Base-by-base conservation (phyloP, 1,140 invertebrate species). In the Rhizoglyphus robini region DNA sequence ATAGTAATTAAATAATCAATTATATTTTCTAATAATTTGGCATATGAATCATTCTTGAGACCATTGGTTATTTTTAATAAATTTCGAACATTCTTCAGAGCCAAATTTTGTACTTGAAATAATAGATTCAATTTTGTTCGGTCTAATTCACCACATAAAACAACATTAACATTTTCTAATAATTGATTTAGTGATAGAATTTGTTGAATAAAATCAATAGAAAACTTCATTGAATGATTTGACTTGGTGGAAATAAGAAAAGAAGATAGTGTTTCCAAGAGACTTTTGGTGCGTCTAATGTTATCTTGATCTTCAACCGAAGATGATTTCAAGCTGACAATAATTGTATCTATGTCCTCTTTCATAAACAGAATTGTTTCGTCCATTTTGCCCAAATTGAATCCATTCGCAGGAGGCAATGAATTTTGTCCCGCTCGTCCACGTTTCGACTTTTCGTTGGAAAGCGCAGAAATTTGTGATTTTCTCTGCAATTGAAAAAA, bases 31-130 rank as follows among this genome's bases (percentile, higher is more conserved):
- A 60, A 29, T 27, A 60, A 11, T n/a, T 38, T 27, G 18, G 1
- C 58, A 60, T 2, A 60, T 38, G 29, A 20, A 29, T 60, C 30
- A 60, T 60, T 15, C n/a, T 11, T 30, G 3, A 38, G 13, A 20
- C 20, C 51, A 54, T 46, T 60, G 1, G 58, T 60, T n/a, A 29
- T 32, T 60, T 60, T 60, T 27, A 60, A 60, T 4, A 60, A 29
- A 46, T 29, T 60, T 23, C 29, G 3, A 20, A 60, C 15, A 29
- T 11, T 29, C 36, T 60, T 60, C 29, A 60, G 27, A 3, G 27
- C 3, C 29, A 60, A 60, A 60, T 60, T 32, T 34, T 60, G 29
- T 38, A 60, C 15, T 1, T 34, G 3, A 27, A 38, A 32, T 27
- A 60, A 32, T 27, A 41, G 29, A 34, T 3, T 15, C 36, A 38